Conservation (phyloP, 1,140 invertebrate genomes). For the Dufourea novaeangliae region DNA sequence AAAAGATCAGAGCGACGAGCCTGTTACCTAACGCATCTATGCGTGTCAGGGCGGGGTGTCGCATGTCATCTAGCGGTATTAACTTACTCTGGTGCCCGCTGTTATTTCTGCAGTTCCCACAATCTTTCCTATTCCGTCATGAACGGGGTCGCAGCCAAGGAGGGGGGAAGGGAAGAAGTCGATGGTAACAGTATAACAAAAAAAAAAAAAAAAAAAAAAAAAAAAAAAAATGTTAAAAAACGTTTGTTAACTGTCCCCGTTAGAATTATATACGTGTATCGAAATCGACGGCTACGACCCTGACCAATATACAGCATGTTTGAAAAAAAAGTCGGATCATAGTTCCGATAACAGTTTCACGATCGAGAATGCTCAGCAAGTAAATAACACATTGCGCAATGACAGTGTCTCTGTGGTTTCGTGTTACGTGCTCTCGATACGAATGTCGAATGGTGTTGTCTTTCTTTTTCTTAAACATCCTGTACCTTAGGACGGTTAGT, state of each 20-base stretch:
- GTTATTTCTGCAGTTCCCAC: constrained; percentile 63
- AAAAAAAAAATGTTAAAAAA: too few relatives aligned
- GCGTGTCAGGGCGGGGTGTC: constrained; percentile 59
- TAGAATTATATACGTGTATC: too few relatives aligned
- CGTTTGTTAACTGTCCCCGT: too few relatives aligned
- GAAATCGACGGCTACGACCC: too few relatives aligned
- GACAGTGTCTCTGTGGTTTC: too few relatives aligned
- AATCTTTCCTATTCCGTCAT: constrained; percentile 36
- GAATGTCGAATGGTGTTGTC: not conserved
- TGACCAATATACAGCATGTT: too few relatives aligned
- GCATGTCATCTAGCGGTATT: constrained; percentile 64
- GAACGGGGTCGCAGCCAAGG: constrained; percentile 11
- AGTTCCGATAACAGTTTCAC: too few relatives aligned
- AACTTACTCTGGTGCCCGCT: constrained; percentile 56
- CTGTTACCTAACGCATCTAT: constrained; percentile 67
- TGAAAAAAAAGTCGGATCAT: too few relatives aligned
- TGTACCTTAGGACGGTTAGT: not conserved
- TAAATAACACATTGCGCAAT: too few relatives aligned
- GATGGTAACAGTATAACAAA: not conserved
- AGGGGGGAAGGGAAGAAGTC: not conserved
- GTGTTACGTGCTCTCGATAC: too few relatives aligned
- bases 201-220: too few relatives aligned
- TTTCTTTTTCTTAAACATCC: not conserved
- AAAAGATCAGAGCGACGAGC: constrained; percentile 61
- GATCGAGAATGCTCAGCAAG: too few relatives aligned